Conservation (phyloP, 1,140 invertebrate species). For the Nephila pilipes region DNA sequence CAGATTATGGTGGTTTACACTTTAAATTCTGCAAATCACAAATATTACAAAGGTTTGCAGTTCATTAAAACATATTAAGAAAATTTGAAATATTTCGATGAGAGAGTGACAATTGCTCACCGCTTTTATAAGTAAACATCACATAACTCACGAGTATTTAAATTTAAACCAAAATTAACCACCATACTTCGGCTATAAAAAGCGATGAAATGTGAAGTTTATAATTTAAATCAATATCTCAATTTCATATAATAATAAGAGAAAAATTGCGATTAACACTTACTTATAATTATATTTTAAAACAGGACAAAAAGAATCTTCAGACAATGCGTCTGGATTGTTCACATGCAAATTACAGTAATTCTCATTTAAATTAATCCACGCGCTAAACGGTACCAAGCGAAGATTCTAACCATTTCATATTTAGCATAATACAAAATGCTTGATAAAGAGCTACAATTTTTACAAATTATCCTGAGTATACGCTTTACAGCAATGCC, state of each 20-base stretch:
- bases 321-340: neutral
- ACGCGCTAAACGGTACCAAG: neutral
- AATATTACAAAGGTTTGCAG: too few relatives aligned
- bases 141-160: too few relatives aligned
- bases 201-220: too few relatives aligned
- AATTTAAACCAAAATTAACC: too few relatives aligned
- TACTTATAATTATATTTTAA: neutral
- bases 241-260: neutral
- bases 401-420: neutral
- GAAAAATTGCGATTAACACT: neutral
- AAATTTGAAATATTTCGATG: too few relatives aligned
- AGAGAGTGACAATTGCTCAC: too few relatives aligned
- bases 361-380: conserved; percentile 13
- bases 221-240: too few relatives aligned
- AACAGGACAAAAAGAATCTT: neutral
- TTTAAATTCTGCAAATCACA: too few relatives aligned
- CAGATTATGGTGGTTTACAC: too few relatives aligned
- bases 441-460: neutral
- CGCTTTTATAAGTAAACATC: too few relatives aligned
- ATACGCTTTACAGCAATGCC: conserved; percentile 48
- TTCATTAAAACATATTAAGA: too few relatives aligned
- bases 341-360: neutral
- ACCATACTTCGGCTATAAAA: too few relatives aligned
- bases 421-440: conserved; percentile 8
- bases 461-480: neutral